Evolutionary conservation across 2,797 vertebrate species (phyloP).

Genomic region (Clarias pachynema): DNA sequence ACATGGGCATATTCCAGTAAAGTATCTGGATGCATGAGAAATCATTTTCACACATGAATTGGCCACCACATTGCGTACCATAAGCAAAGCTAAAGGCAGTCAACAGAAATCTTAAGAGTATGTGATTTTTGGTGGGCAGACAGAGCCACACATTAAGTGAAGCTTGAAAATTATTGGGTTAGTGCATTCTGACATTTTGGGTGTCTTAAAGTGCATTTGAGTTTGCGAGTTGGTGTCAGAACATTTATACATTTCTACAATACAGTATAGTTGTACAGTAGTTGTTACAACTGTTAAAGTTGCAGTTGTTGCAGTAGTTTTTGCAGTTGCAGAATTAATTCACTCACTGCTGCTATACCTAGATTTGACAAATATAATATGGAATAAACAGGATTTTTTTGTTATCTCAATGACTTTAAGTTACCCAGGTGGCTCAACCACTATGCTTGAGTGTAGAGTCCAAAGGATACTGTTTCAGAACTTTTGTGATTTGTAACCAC

Average conservation of each 20-base stretch:
- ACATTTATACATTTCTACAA: not conserved
- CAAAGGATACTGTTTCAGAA: not conserved
- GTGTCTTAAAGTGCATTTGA: not conserved
- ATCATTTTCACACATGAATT: no score
- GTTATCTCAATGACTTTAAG: not conserved
- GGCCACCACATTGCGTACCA: no score
- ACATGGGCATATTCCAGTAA: no score
- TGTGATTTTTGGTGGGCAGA: no score
- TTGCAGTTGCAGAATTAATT: not conserved
- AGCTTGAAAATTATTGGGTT: not conserved
- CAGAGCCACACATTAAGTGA: not conserved
- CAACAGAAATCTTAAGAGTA: no score
- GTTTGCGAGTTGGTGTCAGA: not conserved
- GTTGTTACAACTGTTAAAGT: no score
- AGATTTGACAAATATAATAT: not conserved
- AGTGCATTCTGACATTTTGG: not conserved
- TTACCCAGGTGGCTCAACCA: not conserved
- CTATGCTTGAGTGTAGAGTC: not conserved
- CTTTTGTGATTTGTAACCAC: not conserved
- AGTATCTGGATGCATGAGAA: no score
- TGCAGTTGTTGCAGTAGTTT: no score
- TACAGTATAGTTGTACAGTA: not conserved
- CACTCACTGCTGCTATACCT: not conserved
- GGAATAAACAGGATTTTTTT: not conserved
- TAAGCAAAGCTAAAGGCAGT: no score